These are phyloP conservation scores for Aldrovandia affinis DNA, from an alignment of 2,797 vertebrate genomes.

Conservation along the genomic window DNA sequence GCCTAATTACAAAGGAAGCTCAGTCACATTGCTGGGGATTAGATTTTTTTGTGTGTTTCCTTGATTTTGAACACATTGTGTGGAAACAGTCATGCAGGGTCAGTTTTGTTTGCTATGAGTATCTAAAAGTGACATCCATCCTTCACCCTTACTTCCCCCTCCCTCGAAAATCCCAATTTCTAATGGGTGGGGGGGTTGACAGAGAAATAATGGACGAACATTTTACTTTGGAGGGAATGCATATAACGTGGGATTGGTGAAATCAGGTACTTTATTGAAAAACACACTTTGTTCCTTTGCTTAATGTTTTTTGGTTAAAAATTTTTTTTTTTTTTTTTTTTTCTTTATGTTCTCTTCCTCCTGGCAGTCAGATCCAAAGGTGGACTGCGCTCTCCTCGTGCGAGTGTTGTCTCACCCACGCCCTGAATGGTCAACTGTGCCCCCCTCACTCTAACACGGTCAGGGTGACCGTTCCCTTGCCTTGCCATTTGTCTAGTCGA, in stretches of 20 bases:
- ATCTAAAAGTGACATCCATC: background rate
- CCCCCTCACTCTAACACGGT: background rate
- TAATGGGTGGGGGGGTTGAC: background rate
- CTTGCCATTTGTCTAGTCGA: background rate
- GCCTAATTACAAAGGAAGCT: background rate
- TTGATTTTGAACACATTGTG: background rate
- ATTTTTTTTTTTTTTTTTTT: background rate
- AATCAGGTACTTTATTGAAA: background rate
- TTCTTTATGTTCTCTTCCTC: background rate
- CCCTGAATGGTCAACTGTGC: background rate
- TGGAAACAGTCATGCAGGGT: background rate
- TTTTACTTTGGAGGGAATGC: background rate
- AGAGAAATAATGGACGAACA: slow-evolving; percentile 12
- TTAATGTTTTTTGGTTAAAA: background rate
- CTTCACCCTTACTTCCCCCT: background rate
- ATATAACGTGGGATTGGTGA: background rate
- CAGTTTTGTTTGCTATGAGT: background rate
- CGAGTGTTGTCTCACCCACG: no score
- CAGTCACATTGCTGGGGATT: slow-evolving; percentile 1
- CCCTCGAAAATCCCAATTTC: background rate
- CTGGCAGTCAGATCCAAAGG: background rate
- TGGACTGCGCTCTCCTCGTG: no score
- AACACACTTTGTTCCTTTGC: background rate
- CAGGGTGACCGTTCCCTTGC: background rate
- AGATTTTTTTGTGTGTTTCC: slow-evolving; percentile 14